These are phyloP conservation scores for Saguinus midas DNA, from an alignment of 2,113 vertebrate genomes.

Conservation along the genomic window DNA sequence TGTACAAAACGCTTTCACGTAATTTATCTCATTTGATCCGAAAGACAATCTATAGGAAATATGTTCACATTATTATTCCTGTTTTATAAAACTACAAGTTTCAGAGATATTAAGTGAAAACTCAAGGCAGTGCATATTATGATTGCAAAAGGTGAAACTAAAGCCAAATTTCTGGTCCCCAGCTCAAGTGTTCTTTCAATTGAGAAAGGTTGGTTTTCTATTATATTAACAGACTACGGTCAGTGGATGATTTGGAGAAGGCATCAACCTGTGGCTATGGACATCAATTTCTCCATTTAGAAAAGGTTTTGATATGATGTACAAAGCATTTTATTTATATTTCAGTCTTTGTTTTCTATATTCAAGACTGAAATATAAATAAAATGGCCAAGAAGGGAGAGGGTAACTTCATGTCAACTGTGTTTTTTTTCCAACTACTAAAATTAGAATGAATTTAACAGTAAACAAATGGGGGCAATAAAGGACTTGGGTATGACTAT, in stretches of 20 bases:
- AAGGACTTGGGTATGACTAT: neutral
- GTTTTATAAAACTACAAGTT: neutral
- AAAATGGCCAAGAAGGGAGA: neutral
- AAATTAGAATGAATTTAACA: neutral
- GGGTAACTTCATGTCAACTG: neutral
- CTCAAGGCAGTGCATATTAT: neutral
- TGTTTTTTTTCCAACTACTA: neutral
- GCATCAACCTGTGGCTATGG: neutral
- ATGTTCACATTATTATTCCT: neutral
- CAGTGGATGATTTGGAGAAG: neutral
- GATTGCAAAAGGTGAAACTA: neutral
- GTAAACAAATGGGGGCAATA: neutral
- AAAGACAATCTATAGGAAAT: neutral
- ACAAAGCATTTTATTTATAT: neutral
- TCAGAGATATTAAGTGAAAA: constrained; percentile 3
- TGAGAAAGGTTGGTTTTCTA: neutral
- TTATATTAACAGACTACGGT: neutral
- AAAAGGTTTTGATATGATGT: neutral
- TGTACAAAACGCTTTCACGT: neutral
- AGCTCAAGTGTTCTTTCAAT: neutral
- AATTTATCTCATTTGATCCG: neutral
- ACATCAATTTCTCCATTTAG: neutral
- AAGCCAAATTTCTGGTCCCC: neutral
- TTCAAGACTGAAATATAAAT: constrained; percentile 1
- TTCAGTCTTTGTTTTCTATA: neutral